Conservation (phyloP, 2,113 vertebrate species). For the Epinephelus cyanopodus region DNA sequence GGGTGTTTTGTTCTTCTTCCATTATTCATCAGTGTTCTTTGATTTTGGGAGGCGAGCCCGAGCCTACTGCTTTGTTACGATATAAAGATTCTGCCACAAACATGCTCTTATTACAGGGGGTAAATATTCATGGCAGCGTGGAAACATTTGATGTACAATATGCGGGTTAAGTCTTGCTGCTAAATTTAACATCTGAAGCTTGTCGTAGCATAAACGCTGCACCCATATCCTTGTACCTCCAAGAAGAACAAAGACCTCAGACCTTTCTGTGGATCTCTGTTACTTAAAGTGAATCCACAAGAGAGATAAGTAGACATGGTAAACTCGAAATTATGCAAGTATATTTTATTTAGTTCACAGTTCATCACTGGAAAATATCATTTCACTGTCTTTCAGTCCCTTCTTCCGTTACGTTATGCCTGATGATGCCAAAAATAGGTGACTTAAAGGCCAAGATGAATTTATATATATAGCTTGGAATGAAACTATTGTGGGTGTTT, state of each 20-base stretch:
- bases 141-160: slow-evolving; percentile 10
- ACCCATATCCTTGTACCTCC: neutral
- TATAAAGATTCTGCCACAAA: neutral
- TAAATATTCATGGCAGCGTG: neutral
- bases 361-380: slow-evolving; percentile 12
- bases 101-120: neutral
- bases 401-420: neutral
- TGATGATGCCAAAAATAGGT: slow-evolving; percentile 14
- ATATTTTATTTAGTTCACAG: slow-evolving; percentile 1
- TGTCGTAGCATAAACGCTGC: neutral
- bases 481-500: neutral
- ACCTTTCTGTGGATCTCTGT: neutral
- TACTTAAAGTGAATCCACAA: neutral
- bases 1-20: neutral
- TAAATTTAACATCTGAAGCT: slow-evolving; percentile 16
- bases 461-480: slow-evolving; percentile 3
- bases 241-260: neutral
- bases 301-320: neutral
- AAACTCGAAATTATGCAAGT: slow-evolving; percentile 33
- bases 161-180: neutral
- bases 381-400: neutral
- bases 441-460: neutral
- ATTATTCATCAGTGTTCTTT: slow-evolving; percentile 10
- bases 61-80: neutral
- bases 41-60: neutral